Conservation (phyloP, 1,140 invertebrate species). For the Philopotamus ludificatus region DNA sequence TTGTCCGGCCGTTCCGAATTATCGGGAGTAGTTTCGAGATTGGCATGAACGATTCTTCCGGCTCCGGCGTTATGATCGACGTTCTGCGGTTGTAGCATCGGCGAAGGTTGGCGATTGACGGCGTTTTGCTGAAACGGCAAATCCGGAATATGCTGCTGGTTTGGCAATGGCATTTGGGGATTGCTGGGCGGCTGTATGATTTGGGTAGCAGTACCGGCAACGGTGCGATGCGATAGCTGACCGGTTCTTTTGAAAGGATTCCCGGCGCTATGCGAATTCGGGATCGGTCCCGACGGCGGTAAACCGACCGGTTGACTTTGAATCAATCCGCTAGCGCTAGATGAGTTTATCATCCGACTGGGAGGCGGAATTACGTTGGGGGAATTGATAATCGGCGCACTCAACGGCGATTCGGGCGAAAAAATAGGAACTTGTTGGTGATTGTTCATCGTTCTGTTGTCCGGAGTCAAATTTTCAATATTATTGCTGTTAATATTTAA, state of each 20-base stretch:
- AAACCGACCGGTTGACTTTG: constrained; percentile 27
- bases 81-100: neutral
- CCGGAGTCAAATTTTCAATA: constrained; percentile 28
- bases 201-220: constrained; percentile 40
- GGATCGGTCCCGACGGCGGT: constrained; percentile 37
- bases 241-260: constrained; percentile 50
- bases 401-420: neutral
- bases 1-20: constrained; percentile 64
- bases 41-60: constrained; percentile 44
- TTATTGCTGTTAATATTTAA: constrained; percentile 30
- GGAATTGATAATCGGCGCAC: neutral
- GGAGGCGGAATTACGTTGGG: constrained; percentile 20
- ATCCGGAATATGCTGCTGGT: constrained; percentile 29
- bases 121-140: constrained; percentile 36
- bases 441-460: constrained; percentile 15
- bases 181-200: constrained; percentile 32
- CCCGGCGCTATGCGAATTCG: constrained; percentile 13
- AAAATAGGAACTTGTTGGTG: neutral
- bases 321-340: constrained; percentile 7
- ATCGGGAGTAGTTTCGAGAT: constrained; percentile 63
- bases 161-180: constrained; percentile 19
- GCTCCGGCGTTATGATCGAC: neutral
- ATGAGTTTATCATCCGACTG: neutral
- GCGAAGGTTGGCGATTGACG: constrained; percentile 20
- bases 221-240: constrained; percentile 47